Percentiles rank a stretch among this genome's conserved stretches.
phyloP scores from a whole-genome alignment of 2,888 invertebrate genomes.

The Scaeva pyrastri region DNA sequence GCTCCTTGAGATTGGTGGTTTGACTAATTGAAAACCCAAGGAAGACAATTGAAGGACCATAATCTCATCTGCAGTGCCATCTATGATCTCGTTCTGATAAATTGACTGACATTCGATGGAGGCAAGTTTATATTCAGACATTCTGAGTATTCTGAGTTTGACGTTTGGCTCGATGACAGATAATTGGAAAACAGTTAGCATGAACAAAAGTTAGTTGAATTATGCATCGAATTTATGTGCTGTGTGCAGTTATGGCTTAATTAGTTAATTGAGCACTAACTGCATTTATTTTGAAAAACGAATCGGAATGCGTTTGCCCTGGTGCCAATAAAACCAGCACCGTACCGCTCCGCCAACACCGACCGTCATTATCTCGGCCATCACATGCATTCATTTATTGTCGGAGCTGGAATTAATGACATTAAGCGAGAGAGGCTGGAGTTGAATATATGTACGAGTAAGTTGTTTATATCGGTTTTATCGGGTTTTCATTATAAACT shows the following conservation, averaged over 20 bases:
- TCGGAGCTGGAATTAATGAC: conserved; percentile 38
- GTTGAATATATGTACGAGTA: conserved; percentile 38
- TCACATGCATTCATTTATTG: conserved; percentile 12
- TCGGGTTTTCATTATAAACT: background rate
- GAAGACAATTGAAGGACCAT: background rate
- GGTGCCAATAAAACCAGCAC: background rate
- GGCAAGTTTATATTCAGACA: background rate
- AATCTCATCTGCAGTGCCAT: conserved; percentile 5
- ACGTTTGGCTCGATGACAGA: background rate
- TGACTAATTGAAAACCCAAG: conserved; percentile 10
- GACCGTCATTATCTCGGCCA: background rate
- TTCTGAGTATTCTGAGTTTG: background rate
- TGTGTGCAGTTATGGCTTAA: conserved; percentile 48
- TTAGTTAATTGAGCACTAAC: conserved; percentile 67
- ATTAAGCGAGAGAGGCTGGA: conserved; percentile 40
- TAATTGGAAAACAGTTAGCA: conserved; percentile 19
- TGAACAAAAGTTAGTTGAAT: conserved; percentile 9
- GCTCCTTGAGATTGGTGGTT: conserved; percentile 4
- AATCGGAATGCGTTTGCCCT: conserved; percentile 40
- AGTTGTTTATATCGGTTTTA: conserved; percentile 25
- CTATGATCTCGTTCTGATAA: background rate
- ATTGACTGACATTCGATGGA: conserved; percentile 4
- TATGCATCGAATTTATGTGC: conserved; percentile 5
- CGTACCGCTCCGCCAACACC: too few relatives aligned
- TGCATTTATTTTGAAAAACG: conserved; percentile 32